These are phyloP conservation scores for Podabrus alpinus DNA, from an alignment of 2,888 invertebrate species.

Conservation along the genomic window DNA sequence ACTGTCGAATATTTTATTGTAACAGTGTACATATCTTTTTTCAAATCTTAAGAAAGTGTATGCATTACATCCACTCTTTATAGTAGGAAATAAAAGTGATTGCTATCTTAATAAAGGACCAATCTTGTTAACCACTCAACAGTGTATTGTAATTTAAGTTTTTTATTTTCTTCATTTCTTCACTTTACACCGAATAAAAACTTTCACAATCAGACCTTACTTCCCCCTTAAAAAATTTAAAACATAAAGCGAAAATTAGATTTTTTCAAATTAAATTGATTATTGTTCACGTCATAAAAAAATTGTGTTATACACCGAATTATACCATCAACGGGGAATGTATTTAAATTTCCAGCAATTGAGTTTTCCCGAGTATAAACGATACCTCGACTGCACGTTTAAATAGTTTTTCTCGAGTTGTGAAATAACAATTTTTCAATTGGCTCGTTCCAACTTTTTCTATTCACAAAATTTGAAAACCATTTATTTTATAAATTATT, in stretches of 20 bases:
- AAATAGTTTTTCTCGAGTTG: background rate
- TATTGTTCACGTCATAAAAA: background rate
- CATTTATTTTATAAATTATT: background rate
- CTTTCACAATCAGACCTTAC: slow-evolving; percentile 11
- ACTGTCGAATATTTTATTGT: slow-evolving; percentile 20
- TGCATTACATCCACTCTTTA: slow-evolving; percentile 54
- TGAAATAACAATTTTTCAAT: background rate
- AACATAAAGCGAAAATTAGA: background rate
- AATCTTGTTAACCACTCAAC: slow-evolving; percentile 55
- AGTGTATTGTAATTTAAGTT: slow-evolving; percentile 49
- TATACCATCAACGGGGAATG: background rate
- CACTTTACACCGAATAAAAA: slow-evolving; percentile 33
- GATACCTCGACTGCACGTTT: background rate
- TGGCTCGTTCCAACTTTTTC: background rate
- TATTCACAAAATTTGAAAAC: background rate
- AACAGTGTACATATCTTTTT: slow-evolving; percentile 35
- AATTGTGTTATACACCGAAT: background rate
- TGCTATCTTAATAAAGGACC: slow-evolving; percentile 57
- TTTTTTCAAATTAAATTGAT: background rate
- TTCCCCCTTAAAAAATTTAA: slow-evolving; percentile 4
- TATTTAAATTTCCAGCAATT: background rate
- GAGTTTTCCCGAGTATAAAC: background rate
- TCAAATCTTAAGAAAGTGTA: slow-evolving; percentile 51
- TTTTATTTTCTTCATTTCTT: slow-evolving; percentile 39
- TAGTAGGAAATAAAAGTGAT: slow-evolving; percentile 56